phyloP scores from a whole-genome alignment of 2,888 invertebrate genomes.

The Drosophila prolongata region DNA sequence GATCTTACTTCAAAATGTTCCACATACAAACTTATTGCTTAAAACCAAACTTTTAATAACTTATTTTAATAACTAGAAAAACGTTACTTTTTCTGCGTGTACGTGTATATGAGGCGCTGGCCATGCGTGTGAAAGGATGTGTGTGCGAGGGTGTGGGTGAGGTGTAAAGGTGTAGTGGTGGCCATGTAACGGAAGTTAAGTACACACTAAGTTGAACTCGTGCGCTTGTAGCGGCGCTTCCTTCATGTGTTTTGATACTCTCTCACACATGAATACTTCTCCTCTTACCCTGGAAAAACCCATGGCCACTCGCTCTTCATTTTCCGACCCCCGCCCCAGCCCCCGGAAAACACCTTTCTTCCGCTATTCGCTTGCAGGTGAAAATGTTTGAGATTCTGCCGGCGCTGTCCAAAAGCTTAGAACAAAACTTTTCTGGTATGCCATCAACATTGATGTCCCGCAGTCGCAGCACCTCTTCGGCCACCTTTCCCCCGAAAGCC shows the following conservation, averaged over 20 bases:
- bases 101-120: constrained; percentile 40
- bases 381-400: constrained; percentile 61
- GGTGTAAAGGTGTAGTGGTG: constrained; percentile 32
- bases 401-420: constrained; percentile 75
- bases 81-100: not conserved
- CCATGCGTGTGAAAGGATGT: constrained; percentile 62
- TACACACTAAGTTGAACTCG: constrained; percentile 81
- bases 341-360: constrained; percentile 20
- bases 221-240: constrained; percentile 75
- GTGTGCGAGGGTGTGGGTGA: constrained; percentile 39
- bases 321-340: not conserved
- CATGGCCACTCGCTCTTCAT: not conserved
- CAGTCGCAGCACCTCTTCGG: constrained; percentile 40
- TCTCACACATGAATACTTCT: constrained; percentile 15
- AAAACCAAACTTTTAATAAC: too few relatives aligned
- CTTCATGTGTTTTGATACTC: constrained; percentile 77
- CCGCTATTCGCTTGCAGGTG: constrained; percentile 55
- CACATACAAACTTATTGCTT: too few relatives aligned
- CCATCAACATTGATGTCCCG: constrained; percentile 73
- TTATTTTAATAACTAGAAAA: too few relatives aligned
- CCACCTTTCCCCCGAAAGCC: not conserved
- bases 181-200: constrained; percentile 80
- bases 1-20: too few relatives aligned
- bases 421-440: constrained; percentile 72
- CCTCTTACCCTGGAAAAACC: constrained; percentile 14